Percentiles rank a stretch among this genome's conserved stretches.
These are phyloP conservation scores for Hydroisotoma schaefferi DNA, from an alignment of 2,888 invertebrate genomes.

Conservation along the genomic window DNA sequence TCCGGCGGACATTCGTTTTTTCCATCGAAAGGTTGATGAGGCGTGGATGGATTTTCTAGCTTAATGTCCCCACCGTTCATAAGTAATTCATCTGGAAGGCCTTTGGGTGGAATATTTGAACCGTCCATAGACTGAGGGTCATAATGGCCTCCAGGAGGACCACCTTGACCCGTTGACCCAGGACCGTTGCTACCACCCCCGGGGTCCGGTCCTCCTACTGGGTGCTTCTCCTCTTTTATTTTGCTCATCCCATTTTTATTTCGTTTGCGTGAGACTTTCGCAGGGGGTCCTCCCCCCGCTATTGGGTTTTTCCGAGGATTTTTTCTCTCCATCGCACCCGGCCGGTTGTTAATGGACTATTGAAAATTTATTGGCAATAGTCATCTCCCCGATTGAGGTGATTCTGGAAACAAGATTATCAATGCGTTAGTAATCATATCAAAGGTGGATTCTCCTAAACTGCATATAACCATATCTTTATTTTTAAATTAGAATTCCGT, in stretches of 20 bases:
- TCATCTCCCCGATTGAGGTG: not conserved
- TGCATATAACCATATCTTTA: not conserved
- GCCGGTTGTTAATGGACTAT: not conserved
- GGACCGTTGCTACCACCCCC: constrained; percentile 37
- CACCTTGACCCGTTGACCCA: not conserved
- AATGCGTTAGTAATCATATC: too few species aligned
- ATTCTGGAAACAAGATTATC: too few species aligned
- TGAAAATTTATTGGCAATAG: not conserved
- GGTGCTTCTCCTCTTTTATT: constrained; percentile 47
- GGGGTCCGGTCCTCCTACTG: constrained; percentile 36
- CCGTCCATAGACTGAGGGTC: constrained; percentile 44
- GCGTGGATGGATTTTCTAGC: constrained; percentile 48
- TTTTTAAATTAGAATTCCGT: too few species aligned
- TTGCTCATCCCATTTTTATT: constrained; percentile 49
- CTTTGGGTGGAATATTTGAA: constrained; percentile 38
- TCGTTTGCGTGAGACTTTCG: constrained; percentile 43
- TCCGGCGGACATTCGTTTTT: constrained; percentile 48
- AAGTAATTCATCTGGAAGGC: constrained; percentile 47
- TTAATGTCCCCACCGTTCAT: constrained; percentile 49
- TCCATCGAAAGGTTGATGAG: constrained; percentile 40
- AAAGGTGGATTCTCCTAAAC: not conserved
- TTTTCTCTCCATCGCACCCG: constrained; percentile 34
- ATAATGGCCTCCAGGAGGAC: constrained; percentile 28
- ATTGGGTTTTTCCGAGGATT: constrained; percentile 46
- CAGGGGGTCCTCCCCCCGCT: constrained; percentile 42